Percentiles rank a stretch among this genome's conserved stretches.
Conservation (phyloP, 2,888 invertebrate genomes). For the Lycia hirtaria region DNA sequence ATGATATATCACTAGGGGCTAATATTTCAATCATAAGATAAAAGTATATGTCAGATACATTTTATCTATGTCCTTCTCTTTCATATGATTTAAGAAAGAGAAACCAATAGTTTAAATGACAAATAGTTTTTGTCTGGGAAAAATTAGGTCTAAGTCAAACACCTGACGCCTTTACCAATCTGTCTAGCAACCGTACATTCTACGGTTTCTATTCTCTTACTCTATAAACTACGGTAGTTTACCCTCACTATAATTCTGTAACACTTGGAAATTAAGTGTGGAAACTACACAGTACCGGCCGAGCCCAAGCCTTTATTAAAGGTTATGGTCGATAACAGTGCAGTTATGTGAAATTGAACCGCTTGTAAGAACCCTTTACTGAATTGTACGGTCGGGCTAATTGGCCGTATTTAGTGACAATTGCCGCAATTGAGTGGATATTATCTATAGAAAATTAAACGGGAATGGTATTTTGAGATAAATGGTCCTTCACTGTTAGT, state of each 20-base stretch:
- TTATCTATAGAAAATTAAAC: conserved; percentile 4
- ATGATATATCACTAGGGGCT: too few relatives aligned
- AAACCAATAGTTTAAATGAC: too few relatives aligned
- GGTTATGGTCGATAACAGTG: conserved; percentile 63
- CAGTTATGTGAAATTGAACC: conserved; percentile 54
- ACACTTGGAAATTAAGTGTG: conserved; percentile 46
- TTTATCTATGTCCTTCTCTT: too few relatives aligned
- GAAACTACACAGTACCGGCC: conserved; percentile 48
- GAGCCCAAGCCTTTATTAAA: conserved; percentile 51
- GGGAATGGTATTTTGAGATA: conserved; percentile 1
- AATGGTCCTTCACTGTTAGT: too few relatives aligned
- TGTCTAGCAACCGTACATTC: too few relatives aligned
- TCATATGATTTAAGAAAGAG: too few relatives aligned
- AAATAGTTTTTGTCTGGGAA: too few relatives aligned
- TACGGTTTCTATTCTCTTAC: neutral
- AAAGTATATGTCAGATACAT: too few relatives aligned
- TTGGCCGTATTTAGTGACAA: conserved; percentile 13
- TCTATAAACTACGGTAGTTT: conserved; percentile 2
- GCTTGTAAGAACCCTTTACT: conserved; percentile 17
- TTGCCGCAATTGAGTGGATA: conserved; percentile 9
- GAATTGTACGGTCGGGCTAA: conserved; percentile 4
- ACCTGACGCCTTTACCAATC: too few relatives aligned
- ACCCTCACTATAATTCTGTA: neutral
- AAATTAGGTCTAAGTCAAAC: too few relatives aligned
- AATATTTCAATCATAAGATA: too few relatives aligned